A percentile compares a stretch with the other conserved stretches of the same genome.
These are phyloP conservation scores for Mantis religiosa DNA, from an alignment of 2,888 invertebrate species.

Conservation along the genomic window DNA sequence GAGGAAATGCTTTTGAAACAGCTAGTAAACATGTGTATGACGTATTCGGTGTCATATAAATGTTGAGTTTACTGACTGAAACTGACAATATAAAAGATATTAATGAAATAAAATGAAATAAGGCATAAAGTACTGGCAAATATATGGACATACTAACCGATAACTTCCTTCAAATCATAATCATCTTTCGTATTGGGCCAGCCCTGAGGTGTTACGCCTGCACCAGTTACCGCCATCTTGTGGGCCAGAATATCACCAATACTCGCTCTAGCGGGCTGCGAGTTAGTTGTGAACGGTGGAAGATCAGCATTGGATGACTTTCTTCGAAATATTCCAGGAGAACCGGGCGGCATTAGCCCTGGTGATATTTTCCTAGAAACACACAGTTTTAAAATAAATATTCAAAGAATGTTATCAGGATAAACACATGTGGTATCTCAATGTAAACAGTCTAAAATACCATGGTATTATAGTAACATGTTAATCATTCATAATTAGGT, in stretches of 20 bases:
- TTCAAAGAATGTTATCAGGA: neutral
- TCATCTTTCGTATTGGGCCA: constrained; percentile 92
- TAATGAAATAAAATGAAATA: neutral
- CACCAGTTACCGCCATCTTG: constrained; percentile 53
- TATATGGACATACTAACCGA: constrained; percentile 61
- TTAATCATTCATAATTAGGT: neutral
- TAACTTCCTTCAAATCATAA: constrained; percentile 89
- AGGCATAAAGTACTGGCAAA: neutral
- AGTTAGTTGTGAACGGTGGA: constrained; percentile 21
- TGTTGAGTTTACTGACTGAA: neutral
- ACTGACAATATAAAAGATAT: neutral
- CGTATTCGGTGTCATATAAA: neutral
- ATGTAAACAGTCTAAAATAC: neutral
- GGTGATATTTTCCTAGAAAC: constrained; percentile 55
- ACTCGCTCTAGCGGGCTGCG: constrained; percentile 35
- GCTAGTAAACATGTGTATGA: neutral
- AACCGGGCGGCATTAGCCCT: constrained; percentile 56
- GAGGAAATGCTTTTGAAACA: neutral
- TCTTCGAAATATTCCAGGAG: constrained; percentile 58
- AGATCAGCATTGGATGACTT: constrained; percentile 44
- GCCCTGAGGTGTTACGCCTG: constrained; percentile 39
- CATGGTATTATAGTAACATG: neutral
- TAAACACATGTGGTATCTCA: neutral
- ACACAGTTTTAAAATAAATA: neutral
- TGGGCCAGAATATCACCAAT: constrained; percentile 55